These are phyloP conservation scores for Aporophyla lueneburgensis DNA, from an alignment of 2,888 invertebrate species.

Conservation along the genomic window DNA sequence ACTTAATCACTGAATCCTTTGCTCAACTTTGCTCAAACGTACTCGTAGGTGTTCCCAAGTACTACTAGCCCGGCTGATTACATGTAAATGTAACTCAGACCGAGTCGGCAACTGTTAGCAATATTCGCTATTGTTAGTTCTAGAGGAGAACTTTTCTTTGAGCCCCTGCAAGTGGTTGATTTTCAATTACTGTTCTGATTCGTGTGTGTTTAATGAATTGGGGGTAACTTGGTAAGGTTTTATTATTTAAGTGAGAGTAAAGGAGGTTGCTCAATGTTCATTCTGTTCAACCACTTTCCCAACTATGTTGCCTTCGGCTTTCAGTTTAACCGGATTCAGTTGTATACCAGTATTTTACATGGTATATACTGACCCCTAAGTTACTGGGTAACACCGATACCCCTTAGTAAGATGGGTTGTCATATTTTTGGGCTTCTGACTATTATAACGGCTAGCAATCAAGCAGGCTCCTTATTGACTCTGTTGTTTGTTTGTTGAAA, in stretches of 20 bases:
- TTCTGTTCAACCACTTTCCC: too few species aligned
- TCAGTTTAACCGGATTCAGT: too few species aligned
- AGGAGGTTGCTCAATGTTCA: background rate
- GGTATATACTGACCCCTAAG: too few species aligned
- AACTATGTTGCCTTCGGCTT: too few species aligned
- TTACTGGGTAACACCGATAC: too few species aligned
- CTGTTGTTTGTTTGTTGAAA: too few species aligned
- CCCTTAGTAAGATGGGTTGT: too few species aligned
- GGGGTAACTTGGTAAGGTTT: background rate
- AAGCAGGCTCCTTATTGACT: too few species aligned
- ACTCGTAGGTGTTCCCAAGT: conserved; percentile 38
- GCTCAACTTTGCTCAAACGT: conserved; percentile 50
- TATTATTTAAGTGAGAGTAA: background rate
- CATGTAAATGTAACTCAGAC: conserved; percentile 56
- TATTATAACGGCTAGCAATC: too few species aligned
- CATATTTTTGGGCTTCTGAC: too few species aligned
- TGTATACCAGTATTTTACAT: too few species aligned
- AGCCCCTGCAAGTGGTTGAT: conserved; percentile 27
- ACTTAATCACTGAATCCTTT: conserved; percentile 21
- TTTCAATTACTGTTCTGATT: conserved; percentile 26
- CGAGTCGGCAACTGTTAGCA: conserved; percentile 23
- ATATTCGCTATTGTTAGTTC: conserved; percentile 37
- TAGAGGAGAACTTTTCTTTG: conserved; percentile 45
- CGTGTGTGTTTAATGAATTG: conserved; percentile 11
- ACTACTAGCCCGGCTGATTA: conserved; percentile 34